phyloP scores from a whole-genome alignment of 2,888 invertebrate genomes.

The Arrhopalites spinosus region DNA sequence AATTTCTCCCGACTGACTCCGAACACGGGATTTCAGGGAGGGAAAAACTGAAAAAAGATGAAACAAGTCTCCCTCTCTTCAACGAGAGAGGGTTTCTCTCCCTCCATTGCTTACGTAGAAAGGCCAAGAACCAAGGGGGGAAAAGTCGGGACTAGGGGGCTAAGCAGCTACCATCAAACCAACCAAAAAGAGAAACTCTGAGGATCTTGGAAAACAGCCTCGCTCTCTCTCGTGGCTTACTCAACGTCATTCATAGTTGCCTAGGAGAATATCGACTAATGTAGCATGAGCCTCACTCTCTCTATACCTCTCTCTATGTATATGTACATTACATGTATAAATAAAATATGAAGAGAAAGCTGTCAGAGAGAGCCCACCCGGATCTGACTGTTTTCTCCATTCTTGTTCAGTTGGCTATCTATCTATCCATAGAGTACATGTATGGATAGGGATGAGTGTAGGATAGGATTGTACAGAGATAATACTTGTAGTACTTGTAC shows the following conservation, averaged over 20 bases:
- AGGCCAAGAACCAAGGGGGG: slow-evolving; percentile 10
- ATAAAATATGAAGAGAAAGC: background rate
- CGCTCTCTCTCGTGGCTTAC: slow-evolving; percentile 35
- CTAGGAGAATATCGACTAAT: slow-evolving; percentile 52
- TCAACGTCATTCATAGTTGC: slow-evolving; percentile 56
- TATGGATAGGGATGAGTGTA: too few relatives aligned
- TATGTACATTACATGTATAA: background rate
- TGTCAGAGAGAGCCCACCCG: background rate
- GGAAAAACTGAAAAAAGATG: too few relatives aligned
- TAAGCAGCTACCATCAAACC: too few relatives aligned
- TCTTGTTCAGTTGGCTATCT: too few relatives aligned
- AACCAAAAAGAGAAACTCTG: slow-evolving; percentile 5
- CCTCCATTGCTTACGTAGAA: background rate
- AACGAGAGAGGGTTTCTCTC: background rate
- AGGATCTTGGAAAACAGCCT: too few relatives aligned
- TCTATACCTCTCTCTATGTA: background rate
- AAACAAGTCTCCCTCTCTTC: background rate
- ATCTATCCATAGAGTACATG: too few relatives aligned
- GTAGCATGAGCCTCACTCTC: background rate
- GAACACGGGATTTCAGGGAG: too few relatives aligned
- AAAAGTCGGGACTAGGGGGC: too few relatives aligned
- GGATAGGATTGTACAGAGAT: background rate
- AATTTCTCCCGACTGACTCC: background rate
- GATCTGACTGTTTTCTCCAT: background rate
- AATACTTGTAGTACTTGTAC: background rate